Percentiles rank a stretch among this genome's conserved stretches.
These are phyloP conservation scores for Poecilobothrus nobilitatus DNA, from an alignment of 2,888 invertebrate genomes.

Conservation along the genomic window DNA sequence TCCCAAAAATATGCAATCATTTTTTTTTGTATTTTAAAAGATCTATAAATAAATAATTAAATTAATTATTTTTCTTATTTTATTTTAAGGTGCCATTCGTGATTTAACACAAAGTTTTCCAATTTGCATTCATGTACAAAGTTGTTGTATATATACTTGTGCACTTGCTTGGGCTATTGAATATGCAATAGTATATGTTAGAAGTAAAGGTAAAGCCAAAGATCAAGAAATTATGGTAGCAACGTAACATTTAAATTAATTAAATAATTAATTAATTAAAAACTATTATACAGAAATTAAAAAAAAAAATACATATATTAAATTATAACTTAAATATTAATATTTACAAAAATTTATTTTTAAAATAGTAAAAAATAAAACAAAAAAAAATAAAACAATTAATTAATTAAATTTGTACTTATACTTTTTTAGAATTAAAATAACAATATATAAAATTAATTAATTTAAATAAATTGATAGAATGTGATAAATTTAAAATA, in stretches of 20 bases:
- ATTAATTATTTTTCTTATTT: conserved; percentile 13
- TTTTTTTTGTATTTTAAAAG: too few species aligned
- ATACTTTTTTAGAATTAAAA: too few species aligned
- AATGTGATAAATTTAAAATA: too few species aligned
- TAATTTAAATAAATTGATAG: too few species aligned
- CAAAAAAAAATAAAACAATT: background rate
- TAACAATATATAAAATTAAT: too few species aligned
- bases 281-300: background rate
- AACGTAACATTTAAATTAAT: conserved; percentile 2
- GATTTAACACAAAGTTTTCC: conserved; percentile 61
- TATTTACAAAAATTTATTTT: background rate
- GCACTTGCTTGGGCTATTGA: conserved; percentile 62
- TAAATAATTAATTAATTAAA: background rate
- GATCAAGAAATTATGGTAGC: conserved; percentile 1
- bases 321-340: background rate
- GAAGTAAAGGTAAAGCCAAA: conserved; percentile 22
- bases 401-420: too few species aligned
- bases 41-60: too few species aligned
- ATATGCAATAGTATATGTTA: conserved; percentile 34
- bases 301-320: background rate
- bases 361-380: background rate
- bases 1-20: too few species aligned
- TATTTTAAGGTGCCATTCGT: conserved; percentile 56
- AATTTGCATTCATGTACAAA: conserved; percentile 63
- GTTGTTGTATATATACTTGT: conserved; percentile 59